These are phyloP conservation scores for Coptotermes formosanus DNA, from an alignment of 1,140 invertebrate species.

Conservation along the genomic window DNA sequence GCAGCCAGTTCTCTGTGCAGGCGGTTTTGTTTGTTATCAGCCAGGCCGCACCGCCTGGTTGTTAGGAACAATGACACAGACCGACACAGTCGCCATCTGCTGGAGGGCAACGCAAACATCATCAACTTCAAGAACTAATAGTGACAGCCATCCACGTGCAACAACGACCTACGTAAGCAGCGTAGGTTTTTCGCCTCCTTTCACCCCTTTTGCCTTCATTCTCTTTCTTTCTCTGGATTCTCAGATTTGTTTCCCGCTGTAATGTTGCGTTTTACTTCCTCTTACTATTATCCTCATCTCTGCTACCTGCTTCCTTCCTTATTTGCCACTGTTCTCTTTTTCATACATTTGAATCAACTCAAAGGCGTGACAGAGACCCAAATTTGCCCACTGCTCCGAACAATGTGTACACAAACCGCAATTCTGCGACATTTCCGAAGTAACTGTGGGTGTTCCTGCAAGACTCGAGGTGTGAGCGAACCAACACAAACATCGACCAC, in stretches of 20 bases:
- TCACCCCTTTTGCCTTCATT: not conserved
- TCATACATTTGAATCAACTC: no score
- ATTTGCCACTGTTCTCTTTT: no score
- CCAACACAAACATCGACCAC: no score
- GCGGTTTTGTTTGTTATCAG: not conserved
- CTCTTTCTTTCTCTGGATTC: no score
- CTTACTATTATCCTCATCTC: not conserved
- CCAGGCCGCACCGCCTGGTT: not conserved
- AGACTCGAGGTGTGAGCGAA: no score
- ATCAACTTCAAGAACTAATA: slow-evolving; percentile 3
- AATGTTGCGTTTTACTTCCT: not conserved
- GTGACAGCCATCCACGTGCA: not conserved
- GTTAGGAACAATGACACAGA: not conserved
- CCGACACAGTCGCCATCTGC: not conserved
- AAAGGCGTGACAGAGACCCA: no score
- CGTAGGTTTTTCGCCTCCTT: not conserved
- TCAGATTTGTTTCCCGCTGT: no score
- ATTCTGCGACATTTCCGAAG: no score
- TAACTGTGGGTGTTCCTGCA: no score
- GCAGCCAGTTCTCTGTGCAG: no score
- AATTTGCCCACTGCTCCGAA: no score
- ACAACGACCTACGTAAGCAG: not conserved
- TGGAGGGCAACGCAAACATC: slow-evolving; percentile 9
- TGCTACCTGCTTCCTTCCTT: not conserved
- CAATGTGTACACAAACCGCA: no score